phyloP scores from a whole-genome alignment of 2,888 invertebrate species.

The Magallana nippona region DNA sequence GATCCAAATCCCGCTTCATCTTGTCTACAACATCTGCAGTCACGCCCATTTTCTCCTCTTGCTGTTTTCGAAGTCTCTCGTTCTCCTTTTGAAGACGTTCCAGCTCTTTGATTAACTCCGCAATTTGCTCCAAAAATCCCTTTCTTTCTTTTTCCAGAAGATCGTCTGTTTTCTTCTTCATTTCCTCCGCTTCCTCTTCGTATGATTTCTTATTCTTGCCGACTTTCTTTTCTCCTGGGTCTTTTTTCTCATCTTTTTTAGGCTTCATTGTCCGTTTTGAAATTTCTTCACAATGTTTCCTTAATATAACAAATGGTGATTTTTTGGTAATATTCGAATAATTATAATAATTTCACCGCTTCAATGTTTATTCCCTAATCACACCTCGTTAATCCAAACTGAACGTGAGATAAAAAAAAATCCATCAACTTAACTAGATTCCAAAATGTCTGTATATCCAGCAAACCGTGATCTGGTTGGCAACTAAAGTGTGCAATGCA shows the following conservation, averaged over 20 bases:
- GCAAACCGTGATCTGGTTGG: neutral
- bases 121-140: constrained; percentile 42
- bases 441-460: neutral
- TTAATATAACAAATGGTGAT: neutral
- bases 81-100: constrained; percentile 45
- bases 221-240: constrained; percentile 22
- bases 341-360: too few relatives aligned
- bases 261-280: constrained; percentile 31
- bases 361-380: too few relatives aligned
- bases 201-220: constrained; percentile 20
- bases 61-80: constrained; percentile 45
- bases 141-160: constrained; percentile 45
- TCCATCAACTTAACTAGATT: neutral
- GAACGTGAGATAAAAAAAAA: too few relatives aligned
- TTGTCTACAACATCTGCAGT: constrained; percentile 42
- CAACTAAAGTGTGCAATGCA: neutral
- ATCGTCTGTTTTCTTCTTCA: constrained; percentile 40
- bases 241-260: constrained; percentile 19
- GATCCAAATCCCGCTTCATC: constrained; percentile 46
- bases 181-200: constrained; percentile 42
- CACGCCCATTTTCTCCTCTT: constrained; percentile 38
- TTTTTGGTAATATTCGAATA: neutral
- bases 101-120: constrained; percentile 46
- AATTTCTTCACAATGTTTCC: neutral
- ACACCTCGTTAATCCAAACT: too few relatives aligned